Evolutionary conservation across 2,888 invertebrate genomes (phyloP).

Genomic region (Tenthredo mesomela): DNA sequence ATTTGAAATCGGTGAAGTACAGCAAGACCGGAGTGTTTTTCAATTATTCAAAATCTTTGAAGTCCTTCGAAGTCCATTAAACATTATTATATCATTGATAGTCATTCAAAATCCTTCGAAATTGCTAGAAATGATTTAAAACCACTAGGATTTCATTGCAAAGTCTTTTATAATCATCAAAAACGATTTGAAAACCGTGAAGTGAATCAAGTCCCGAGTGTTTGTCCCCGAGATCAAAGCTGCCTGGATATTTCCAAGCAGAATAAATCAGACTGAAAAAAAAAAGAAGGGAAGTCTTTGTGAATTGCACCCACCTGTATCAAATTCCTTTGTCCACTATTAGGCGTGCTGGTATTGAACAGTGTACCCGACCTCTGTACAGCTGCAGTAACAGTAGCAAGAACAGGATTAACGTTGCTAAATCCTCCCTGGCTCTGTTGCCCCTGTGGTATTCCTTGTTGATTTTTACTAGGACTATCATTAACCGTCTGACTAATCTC

Average conservation of each 20-base stretch:
- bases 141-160: background rate
- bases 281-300: background rate
- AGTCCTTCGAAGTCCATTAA: too few relatives aligned
- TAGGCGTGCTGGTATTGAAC: constrained; percentile 67
- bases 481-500: constrained; percentile 57
- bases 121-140: background rate
- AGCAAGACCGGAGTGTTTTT: too few relatives aligned
- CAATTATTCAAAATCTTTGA: too few relatives aligned
- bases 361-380: constrained; percentile 72
- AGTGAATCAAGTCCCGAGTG: background rate
- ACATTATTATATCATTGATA: too few relatives aligned
- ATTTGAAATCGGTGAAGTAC: background rate
- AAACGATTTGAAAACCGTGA: background rate
- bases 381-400: constrained; percentile 75
- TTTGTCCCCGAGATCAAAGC: background rate
- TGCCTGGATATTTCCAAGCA: background rate
- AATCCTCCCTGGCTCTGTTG: constrained; percentile 65
- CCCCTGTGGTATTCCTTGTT: constrained; percentile 60
- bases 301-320: constrained; percentile 65
- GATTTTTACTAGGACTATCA: constrained; percentile 64
- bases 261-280: background rate
- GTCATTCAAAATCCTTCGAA: background rate
- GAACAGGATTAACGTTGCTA: constrained; percentile 73
- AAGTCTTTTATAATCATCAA: background rate
- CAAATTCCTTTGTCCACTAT: constrained; percentile 68